Base-by-base conservation (phyloP, 2,888 invertebrate genomes). In the Cynaeus angustus region DNA sequence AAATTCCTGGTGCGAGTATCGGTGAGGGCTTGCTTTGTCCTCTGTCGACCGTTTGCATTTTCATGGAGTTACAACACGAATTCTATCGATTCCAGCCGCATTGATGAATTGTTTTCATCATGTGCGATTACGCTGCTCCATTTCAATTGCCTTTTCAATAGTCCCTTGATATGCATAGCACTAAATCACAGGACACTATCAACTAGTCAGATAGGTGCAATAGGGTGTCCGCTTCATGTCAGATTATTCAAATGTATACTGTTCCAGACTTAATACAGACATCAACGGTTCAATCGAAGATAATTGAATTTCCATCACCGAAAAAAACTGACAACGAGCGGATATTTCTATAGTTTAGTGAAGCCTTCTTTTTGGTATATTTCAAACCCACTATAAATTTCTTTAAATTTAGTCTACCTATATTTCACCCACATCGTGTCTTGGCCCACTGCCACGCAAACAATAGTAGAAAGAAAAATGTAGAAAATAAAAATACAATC, bases 91-190 rank as follows among this genome's bases (percentile, higher is more conserved):
- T 81, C 75, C 64, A 67, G 74, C 77, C 75, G 79, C 81, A 80
- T 83, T 85, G 85, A 85, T 85, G 83, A 84, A 85, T 85, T 83
- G 85, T 85, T 85, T 85, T 85, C 85, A 85, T 85, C 85, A 85
- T 85, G 84, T 84, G 83, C 84, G 84, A 85, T 85, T 85, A 85
- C 83, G 79, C 79, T 77, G 82, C 80, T 81, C 83, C 82, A 84
- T 85, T 85, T 85, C 85, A 85, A 85, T 85, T 85, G 85, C 83
- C 83, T 84, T 85, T 85, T 85, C 84, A 84, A 85, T 84, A 81
- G 82, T 80, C 81, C 81, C 82, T 80, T 78, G 83, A 83, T 83
- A 82, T 82, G 81, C 80, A 81, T 78, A 79, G 78, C 83, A 79
- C 79, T 85, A 85, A 85, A 85, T 85, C 85, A 85, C 82, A 72